Conservation (phyloP, 2,113 vertebrate genomes). For the Apus apus region DNA sequence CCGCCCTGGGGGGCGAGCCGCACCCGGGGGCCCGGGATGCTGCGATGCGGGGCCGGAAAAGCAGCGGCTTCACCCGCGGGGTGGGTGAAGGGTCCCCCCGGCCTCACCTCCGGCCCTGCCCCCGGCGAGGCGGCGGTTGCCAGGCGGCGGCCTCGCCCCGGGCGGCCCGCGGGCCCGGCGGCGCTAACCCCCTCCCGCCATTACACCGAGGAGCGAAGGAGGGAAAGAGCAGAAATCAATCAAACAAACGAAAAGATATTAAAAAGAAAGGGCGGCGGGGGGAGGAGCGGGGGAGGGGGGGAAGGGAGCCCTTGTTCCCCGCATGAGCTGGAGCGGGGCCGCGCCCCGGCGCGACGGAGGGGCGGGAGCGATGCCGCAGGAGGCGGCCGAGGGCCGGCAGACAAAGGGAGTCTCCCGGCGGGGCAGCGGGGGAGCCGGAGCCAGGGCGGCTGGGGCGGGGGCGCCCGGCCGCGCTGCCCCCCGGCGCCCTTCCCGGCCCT, state of each 20-base stretch:
- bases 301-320: not conserved
- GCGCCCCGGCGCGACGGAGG: not conserved
- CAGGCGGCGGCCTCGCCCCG: conserved; percentile 16
- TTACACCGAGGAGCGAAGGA: not conserved
- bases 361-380: conserved; percentile 7
- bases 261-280: too few species aligned
- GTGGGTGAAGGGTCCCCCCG: too few species aligned
- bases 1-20: too few species aligned
- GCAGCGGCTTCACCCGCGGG: too few species aligned
- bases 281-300: too few species aligned
- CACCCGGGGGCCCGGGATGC: too few species aligned
- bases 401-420: conserved; percentile 28
- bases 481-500: not conserved
- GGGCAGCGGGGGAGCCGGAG: not conserved
- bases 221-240: not conserved
- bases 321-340: not conserved
- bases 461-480: not conserved
- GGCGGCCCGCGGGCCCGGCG: conserved; percentile 21
- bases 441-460: not conserved
- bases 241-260: too few species aligned
- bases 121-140: not conserved
- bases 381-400: not conserved
- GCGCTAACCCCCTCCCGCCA: not conserved
- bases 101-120: not conserved
- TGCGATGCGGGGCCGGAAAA: too few species aligned